phyloP scores from a whole-genome alignment of 2,113 vertebrate genomes.

The Condylura cristata region DNA sequence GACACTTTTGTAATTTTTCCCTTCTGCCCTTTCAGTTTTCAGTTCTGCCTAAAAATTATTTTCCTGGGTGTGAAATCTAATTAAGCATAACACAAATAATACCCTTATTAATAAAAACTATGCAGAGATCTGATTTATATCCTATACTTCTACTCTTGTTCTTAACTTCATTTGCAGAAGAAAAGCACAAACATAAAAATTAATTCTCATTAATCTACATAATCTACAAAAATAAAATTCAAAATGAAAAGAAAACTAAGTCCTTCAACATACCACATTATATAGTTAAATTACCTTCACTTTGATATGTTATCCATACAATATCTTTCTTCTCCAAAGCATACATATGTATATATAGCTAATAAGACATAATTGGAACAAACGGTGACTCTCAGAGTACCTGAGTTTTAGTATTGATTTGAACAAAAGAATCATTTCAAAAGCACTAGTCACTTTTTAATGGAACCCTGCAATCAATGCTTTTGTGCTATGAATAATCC shows the following conservation, averaged over 20 bases:
- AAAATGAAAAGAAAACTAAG: neutral
- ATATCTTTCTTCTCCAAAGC: neutral
- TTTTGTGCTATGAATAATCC: neutral
- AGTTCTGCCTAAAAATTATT: neutral
- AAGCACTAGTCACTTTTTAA: neutral
- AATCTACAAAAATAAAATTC: neutral
- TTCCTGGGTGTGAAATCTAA: neutral
- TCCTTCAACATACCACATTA: neutral
- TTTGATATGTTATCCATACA: neutral
- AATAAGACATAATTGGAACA: neutral
- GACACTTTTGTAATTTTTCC: neutral
- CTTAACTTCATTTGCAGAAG: neutral
- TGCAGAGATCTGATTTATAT: neutral
- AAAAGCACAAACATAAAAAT: neutral
- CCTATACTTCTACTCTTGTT: neutral
- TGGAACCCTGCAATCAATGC: neutral
- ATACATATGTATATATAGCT: neutral
- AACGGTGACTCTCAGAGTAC: too few relatives aligned
- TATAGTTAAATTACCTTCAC: neutral
- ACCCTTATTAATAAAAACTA: conserved; percentile 8
- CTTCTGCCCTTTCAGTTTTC: neutral
- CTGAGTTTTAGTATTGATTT: neutral
- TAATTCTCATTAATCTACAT: neutral
- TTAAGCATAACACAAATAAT: neutral
- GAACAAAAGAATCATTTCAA: conserved; percentile 3